Evolutionary conservation across 2,113 vertebrate genomes (phyloP), one percentile per base, ranked within the genome.

Genomic region (Gorsachius goisagi): DNA sequence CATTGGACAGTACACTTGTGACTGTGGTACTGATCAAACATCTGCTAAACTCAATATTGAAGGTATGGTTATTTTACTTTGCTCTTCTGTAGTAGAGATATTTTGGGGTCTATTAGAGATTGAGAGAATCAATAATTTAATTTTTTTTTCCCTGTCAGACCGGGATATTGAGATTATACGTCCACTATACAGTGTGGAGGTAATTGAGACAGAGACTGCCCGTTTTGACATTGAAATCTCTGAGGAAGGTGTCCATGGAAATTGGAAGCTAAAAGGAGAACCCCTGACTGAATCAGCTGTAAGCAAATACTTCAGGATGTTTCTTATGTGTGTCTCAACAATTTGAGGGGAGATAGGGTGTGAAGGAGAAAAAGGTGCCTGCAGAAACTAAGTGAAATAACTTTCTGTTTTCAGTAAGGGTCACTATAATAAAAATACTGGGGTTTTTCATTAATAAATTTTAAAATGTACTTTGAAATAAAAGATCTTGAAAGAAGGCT

Each of bases 221-320:
- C 99, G 94, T 76, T 99, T 99, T 98, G 99, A 99, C 96, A 99
- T 98, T 0, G 99, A 99, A 97, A 99, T 99, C 85, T 99, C 99
- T 14, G 99, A 99, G 93, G 99, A 99, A 16, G 99, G 99, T 86
- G 96, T 99, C 39, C 99, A 99, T 37, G 99, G 98, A 60, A 97
- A 96, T 79, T 99, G 99, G 99, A 99, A 99, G 75, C 98, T 99
- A 88, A 99, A 99, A 97, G 99, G 98, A 96, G 99, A 99, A 47
- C 86, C 98, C 2, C 95, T 99, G 41, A 98, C 98, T 95, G 98
- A 98, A 9, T 99, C 99, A 96, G 92, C 99, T 90, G 99, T 99
- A 98, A 99, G 98, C 83, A 71, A 86, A 85, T 94, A 95, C 95
- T 97, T 97, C 59, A 95, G 55, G 50, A 77, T 86, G 55, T 88